These are phyloP conservation scores for Tricholaema leucomelas DNA, from an alignment of 2,113 vertebrate genomes.

Conservation along the genomic window DNA sequence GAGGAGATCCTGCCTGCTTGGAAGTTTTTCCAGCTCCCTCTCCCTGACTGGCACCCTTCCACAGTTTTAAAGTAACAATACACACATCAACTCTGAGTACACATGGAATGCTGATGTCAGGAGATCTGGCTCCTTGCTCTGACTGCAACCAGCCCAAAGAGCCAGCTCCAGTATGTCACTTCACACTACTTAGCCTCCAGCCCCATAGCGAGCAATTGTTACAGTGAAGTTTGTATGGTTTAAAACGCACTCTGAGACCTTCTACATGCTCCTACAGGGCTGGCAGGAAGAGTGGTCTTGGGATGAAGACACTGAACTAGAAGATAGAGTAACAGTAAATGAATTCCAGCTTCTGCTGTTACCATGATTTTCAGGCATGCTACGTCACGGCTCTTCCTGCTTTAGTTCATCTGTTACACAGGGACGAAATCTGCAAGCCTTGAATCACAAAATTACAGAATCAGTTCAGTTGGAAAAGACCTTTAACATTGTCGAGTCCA, in stretches of 20 bases:
- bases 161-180: neutral
- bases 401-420: neutral
- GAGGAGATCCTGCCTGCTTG: neutral
- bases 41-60: neutral
- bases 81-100: neutral
- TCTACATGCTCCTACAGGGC: neutral
- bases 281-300: neutral
- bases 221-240: neutral
- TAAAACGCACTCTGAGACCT: neutral
- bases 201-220: neutral
- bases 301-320: neutral
- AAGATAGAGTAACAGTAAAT: neutral
- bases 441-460: neutral
- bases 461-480: no score
- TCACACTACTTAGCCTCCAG: neutral
- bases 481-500: no score
- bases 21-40: neutral
- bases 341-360: neutral
- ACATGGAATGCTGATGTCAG: neutral
- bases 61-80: conserved; percentile 1
- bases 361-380: neutral
- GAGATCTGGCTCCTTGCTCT: neutral
- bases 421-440: neutral
- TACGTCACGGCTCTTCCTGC: neutral
- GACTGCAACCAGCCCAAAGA: neutral